Percentiles rank a stretch among this genome's conserved stretches.
These are phyloP conservation scores for Molothrus aeneus DNA, from an alignment of 2,797 vertebrate genomes.

Conservation along the genomic window DNA sequence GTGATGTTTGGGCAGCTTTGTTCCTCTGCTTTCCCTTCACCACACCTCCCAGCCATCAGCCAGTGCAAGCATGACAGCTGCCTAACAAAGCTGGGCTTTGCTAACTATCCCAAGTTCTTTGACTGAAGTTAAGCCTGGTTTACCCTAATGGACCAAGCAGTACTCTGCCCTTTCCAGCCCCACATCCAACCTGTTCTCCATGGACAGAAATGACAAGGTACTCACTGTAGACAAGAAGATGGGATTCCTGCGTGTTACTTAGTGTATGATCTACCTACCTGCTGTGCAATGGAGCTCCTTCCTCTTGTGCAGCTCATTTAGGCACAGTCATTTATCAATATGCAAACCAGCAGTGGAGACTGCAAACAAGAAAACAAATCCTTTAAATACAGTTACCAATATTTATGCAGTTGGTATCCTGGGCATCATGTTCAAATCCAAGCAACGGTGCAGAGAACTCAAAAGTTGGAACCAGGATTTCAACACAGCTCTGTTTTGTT, in stretches of 20 bases:
- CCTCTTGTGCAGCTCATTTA: background rate
- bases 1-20: background rate
- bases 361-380: background rate
- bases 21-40: background rate
- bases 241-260: background rate
- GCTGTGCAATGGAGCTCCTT: background rate
- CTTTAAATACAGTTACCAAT: background rate
- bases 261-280: background rate
- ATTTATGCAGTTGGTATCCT: background rate
- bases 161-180: background rate
- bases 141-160: background rate
- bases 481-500: background rate
- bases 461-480: background rate
- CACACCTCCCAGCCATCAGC: background rate
- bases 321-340: background rate
- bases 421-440: background rate
- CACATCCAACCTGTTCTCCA: fast-evolving
- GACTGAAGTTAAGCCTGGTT: background rate
- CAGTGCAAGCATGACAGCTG: background rate
- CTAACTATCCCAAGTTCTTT: background rate
- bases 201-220: background rate
- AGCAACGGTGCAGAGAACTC: background rate
- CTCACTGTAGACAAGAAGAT: background rate
- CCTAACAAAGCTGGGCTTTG: background rate
- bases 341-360: background rate